A percentile compares a stretch with the other conserved stretches of the same genome.
Conservation (phyloP, 2,113 vertebrate species). For the Herpetotheres cachinnans region DNA sequence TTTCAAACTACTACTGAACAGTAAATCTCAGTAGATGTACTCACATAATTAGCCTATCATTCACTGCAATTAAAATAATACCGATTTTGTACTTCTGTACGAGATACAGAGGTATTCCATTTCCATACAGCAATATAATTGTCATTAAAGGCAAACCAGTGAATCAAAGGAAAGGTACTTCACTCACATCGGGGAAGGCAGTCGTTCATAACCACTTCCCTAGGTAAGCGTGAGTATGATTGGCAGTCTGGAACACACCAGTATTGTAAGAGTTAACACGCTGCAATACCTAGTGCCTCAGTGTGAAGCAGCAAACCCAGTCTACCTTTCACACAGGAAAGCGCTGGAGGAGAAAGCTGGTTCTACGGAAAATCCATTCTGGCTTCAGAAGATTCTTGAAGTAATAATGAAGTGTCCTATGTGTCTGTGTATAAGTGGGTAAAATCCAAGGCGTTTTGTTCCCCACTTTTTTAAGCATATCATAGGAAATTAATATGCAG, state of each 20-base stretch:
- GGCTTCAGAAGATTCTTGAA: background rate
- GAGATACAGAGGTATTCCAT: background rate
- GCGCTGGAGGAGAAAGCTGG: background rate
- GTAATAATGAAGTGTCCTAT: background rate
- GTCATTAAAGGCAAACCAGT: background rate
- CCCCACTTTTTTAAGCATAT: background rate
- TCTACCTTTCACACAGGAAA: accelerated
- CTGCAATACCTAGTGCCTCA: background rate
- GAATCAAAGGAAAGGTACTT: background rate
- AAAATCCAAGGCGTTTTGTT: background rate
- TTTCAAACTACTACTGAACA: background rate
- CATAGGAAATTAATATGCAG: background rate
- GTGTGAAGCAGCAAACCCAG: background rate
- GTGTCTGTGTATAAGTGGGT: background rate
- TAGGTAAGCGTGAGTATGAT: background rate
- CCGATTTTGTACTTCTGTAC: background rate
- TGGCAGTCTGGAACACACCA: background rate
- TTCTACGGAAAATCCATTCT: background rate
- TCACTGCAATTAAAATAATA: background rate
- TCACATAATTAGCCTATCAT: background rate
- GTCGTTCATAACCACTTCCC: background rate
- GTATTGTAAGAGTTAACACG: background rate
- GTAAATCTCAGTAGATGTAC: background rate
- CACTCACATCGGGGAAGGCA: background rate
- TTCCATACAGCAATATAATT: background rate